Evolutionary conservation across 1,140 invertebrate genomes (phyloP), one percentile per base, ranked within the genome.

Genomic region (Drosophila bocqueti): DNA sequence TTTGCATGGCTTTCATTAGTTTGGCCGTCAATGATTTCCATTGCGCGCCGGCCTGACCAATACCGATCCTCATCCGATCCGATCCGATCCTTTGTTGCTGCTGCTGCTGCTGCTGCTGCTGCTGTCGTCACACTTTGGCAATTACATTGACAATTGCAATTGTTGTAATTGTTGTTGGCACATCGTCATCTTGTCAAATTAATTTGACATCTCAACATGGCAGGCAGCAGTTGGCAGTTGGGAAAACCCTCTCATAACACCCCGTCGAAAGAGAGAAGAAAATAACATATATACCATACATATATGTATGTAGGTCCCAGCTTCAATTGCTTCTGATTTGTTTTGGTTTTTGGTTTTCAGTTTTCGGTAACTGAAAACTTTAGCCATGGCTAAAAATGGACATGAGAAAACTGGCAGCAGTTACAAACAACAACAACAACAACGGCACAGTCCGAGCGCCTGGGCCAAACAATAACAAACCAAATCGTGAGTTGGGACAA

Each of bases 1-100:
- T 83, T 81, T 87, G 77, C 67, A 83, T 91, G 87, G 83, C 87
- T 91, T 91, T 91, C 87, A 91, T 91, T 91, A 86, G 81, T 75
- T 89, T 87, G 79, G 69, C 72, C 81, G 74, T 80, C 75, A 68
- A 58, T 67, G 80, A 79, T 80, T 79, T 79, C 64, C 74, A 77
- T 80, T 77, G 67, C 50, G 43, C 63, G 7, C 55, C 36, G 10
- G 55, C 61, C 58, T 45, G 43, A 68, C 74, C 67, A 57, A 54
- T 59, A 21, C 52, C 52, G n/a, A 31, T 40, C 46, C 29, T 49
- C 57, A 52, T 79, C 72, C 66, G 57, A 83, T 79, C 83, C 82
- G 78, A 45, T 46, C 10, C 21, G 45, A 49, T 49, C 47, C 47
- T 49, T 49, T 49, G 47, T 81, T 74, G 72, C 61, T 79, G 55